These are phyloP conservation scores for Agriopis leucophaearia DNA, from an alignment of 2,888 invertebrate genomes.

Conservation along the genomic window DNA sequence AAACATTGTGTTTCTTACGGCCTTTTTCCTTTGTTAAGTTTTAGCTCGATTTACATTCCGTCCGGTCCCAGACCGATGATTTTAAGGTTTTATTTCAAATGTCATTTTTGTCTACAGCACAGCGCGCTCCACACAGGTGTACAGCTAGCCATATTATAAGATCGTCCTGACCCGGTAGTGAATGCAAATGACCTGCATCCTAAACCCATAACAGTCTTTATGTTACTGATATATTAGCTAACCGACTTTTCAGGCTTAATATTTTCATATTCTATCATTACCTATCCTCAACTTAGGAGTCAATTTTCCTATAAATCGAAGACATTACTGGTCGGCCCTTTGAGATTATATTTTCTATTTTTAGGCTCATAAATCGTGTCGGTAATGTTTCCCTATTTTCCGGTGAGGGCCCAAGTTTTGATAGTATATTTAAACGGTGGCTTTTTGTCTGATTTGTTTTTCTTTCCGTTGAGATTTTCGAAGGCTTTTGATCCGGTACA, in stretches of 20 bases:
- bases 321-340: constrained; percentile 26
- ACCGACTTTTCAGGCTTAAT: constrained; percentile 11
- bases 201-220: not conserved
- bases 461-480: constrained; percentile 1
- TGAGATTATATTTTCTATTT: constrained; percentile 36
- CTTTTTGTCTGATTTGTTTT: constrained; percentile 13
- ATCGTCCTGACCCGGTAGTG: no score
- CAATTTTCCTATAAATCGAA: constrained; percentile 34
- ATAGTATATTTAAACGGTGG: constrained; percentile 25
- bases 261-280: constrained; percentile 26
- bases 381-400: constrained; percentile 32
- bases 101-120: no score
- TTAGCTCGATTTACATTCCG: no score
- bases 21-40: no score
- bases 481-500: constrained; percentile 7
- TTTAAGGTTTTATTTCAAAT: no score
- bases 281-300: constrained; percentile 26
- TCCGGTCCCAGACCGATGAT: no score
- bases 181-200: no score
- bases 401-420: constrained; percentile 23
- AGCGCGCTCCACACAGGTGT: no score
- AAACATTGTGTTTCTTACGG: no score
- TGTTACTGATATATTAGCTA: constrained; percentile 7
- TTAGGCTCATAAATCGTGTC: constrained; percentile 30
- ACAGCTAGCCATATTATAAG: no score